phyloP scores from a whole-genome alignment of 23 tunicate genomes.

The Botrylloides violaceus region DNA sequence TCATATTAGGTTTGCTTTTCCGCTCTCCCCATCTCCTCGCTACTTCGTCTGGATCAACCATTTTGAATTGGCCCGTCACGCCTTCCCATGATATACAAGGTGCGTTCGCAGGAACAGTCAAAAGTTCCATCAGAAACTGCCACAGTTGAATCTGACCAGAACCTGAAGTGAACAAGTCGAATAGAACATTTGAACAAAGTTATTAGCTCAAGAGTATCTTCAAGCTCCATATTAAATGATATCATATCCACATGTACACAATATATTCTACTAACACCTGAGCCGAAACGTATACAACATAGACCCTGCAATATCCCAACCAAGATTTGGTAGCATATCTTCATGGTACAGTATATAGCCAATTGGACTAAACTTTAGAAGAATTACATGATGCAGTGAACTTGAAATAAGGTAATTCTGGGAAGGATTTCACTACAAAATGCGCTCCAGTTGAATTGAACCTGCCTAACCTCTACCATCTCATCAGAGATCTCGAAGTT shows the following conservation, averaged over 20 bases:
- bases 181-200: too few relatives aligned
- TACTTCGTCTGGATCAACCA: slow-evolving; percentile 98
- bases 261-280: neutral
- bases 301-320: too few relatives aligned
- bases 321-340: too few relatives aligned
- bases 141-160: slow-evolving; percentile 97
- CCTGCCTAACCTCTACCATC: neutral
- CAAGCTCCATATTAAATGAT: too few relatives aligned
- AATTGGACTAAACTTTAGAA: too few relatives aligned
- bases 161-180: slow-evolving; percentile 27
- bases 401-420: too few relatives aligned
- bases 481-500: neutral
- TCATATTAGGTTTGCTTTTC: slow-evolving; percentile 99
- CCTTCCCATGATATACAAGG: slow-evolving; percentile 99
- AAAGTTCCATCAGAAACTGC: slow-evolving; percentile 97
- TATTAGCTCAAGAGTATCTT: too few relatives aligned
- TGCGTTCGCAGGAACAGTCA: slow-evolving; percentile 79
- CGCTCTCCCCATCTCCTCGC: slow-evolving; percentile 99
- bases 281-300: too few relatives aligned
- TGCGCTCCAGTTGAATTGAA: neutral
- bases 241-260: neutral
- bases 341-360: too few relatives aligned
- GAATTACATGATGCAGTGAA: too few relatives aligned
- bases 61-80: slow-evolving; percentile 94
- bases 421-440: neutral